phyloP scores from a whole-genome alignment of 2,113 vertebrate species.

The Alouatta palliata region DNA sequence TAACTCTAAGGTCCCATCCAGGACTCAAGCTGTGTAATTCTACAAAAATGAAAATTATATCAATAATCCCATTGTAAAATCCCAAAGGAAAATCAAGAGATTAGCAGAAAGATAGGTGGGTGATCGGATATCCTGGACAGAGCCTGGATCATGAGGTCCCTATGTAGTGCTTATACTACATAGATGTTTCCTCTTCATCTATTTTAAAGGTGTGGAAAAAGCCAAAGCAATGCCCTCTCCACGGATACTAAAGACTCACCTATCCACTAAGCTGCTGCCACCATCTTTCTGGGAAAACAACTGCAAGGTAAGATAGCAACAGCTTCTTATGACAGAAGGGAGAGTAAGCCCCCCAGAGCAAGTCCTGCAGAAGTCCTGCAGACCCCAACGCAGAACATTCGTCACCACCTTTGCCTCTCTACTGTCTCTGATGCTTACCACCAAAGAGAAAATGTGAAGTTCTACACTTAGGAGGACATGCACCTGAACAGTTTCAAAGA shows the following conservation, averaged over 20 bases:
- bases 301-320: constrained; percentile 75
- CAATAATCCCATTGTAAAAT: background rate
- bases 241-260: constrained; percentile 76
- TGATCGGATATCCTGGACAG: background rate
- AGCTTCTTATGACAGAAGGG: fast-evolving
- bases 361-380: background rate
- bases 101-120: background rate
- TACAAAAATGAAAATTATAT: background rate
- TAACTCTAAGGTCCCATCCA: background rate
- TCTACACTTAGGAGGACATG: background rate
- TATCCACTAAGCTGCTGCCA: constrained; percentile 72
- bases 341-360: background rate
- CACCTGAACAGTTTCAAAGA: background rate
- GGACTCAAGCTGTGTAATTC: background rate
- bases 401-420: too few relatives aligned
- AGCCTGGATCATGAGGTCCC: background rate
- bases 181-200: background rate
- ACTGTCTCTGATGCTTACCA: background rate
- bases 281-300: constrained; percentile 77
- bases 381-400: background rate
- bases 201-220: constrained; percentile 64
- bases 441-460: background rate
- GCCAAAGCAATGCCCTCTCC: constrained; percentile 63
- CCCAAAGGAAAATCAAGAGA: background rate
- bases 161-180: fast-evolving